These are phyloP conservation scores for Hepsetus odoe DNA, from an alignment of 2,113 vertebrate species.

Conservation along the genomic window DNA sequence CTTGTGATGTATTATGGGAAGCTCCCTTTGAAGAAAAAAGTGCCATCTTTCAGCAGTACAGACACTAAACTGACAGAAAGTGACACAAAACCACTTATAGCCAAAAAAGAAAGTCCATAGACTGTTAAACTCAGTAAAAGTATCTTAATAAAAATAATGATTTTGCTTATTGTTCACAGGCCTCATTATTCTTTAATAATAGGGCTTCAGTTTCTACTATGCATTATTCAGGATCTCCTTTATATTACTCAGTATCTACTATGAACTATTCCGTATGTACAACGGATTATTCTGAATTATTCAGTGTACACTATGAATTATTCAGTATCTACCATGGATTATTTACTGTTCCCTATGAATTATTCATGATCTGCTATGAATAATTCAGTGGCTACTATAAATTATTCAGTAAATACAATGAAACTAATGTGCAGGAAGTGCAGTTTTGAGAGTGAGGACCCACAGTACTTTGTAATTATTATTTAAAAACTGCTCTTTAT, in stretches of 20 bases:
- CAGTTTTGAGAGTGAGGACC: too few species aligned
- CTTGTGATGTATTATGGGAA: constrained; percentile 19
- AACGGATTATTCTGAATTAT: background rate
- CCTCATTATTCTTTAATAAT: background rate
- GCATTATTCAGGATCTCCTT: too few species aligned
- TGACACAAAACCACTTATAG: constrained; percentile 1
- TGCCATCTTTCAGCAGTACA: constrained; percentile 16
- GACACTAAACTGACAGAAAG: background rate
- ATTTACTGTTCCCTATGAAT: too few species aligned
- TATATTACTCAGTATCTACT: background rate
- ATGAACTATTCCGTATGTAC: background rate
- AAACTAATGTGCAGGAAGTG: too few species aligned
- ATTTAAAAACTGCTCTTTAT: background rate
- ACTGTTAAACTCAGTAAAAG: background rate
- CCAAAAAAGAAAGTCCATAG: constrained; percentile 43
- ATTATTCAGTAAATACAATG: background rate
- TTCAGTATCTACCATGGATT: background rate
- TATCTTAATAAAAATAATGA: too few species aligned
- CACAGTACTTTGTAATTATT: background rate
- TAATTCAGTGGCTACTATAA: background rate
- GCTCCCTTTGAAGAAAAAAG: background rate
- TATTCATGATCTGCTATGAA: background rate
- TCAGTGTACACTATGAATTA: background rate
- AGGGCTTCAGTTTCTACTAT: background rate
- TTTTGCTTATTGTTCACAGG: too few species aligned